phyloP scores from a whole-genome alignment of 1,140 invertebrate species.

The Leptoteleia sp. region DNA sequence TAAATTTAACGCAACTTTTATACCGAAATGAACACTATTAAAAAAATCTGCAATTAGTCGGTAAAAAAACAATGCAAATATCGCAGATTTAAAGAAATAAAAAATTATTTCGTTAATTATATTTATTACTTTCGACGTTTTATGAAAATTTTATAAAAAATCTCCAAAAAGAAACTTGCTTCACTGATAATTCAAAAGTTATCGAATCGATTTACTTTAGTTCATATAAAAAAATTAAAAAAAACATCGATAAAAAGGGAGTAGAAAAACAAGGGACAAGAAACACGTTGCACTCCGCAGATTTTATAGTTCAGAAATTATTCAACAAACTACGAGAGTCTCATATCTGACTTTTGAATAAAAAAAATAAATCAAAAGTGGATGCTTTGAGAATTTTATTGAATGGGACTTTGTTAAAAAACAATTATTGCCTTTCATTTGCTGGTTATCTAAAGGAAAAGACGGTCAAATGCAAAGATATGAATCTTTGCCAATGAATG shows the following conservation, averaged over 20 bases:
- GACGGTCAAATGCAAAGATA: no score
- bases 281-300: conserved; percentile 26
- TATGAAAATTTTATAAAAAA: no score
- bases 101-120: no score
- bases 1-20: no score
- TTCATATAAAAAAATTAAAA: conserved; percentile 7
- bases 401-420: conserved; percentile 20
- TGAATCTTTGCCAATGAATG: background rate
- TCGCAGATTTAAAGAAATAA: no score
- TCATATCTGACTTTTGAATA: conserved; percentile 7
- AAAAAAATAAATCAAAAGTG: conserved; percentile 26
- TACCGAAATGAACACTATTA: no score
- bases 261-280: conserved; percentile 28
- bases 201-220: background rate
- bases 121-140: no score
- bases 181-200: no score
- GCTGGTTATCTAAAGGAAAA: background rate
- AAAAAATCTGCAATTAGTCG: no score
- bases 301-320: conserved; percentile 46
- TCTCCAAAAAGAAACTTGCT: no score
- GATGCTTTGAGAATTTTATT: conserved; percentile 9
- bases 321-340: conserved; percentile 31
- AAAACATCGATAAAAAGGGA: conserved; percentile 18
- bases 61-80: no score
- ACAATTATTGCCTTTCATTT: conserved; percentile 24